Evolutionary conservation across 1,140 invertebrate species (phyloP).

Genomic region (Dendroctonus valens): DNA sequence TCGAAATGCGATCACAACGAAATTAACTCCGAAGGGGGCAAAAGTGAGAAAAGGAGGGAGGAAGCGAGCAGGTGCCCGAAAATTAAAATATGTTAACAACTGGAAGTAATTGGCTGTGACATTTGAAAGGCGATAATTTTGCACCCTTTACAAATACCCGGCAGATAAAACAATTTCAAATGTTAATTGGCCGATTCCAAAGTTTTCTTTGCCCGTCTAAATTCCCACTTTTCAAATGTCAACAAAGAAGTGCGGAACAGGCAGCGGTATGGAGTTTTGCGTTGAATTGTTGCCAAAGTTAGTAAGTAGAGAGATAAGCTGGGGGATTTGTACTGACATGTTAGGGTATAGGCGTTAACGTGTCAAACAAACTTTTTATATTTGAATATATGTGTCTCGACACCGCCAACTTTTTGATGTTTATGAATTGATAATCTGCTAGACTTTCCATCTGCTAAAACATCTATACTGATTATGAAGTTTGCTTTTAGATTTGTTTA

Average conservation of each 20-base stretch:
- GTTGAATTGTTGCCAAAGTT: slow-evolving; percentile 24
- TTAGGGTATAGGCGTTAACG: slow-evolving; percentile 12
- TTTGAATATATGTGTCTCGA: too few species aligned
- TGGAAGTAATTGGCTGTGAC: slow-evolving; percentile 34
- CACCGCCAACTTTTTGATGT: too few species aligned
- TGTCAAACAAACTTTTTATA: slow-evolving; percentile 15
- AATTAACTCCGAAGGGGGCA: too few species aligned
- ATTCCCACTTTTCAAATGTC: slow-evolving; percentile 26
- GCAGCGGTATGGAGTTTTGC: slow-evolving; percentile 11
- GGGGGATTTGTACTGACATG: slow-evolving; percentile 15
- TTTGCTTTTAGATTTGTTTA: too few species aligned
- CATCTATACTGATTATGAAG: too few species aligned
- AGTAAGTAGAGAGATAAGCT: slow-evolving; percentile 11
- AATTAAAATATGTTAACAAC: slow-evolving; percentile 5
- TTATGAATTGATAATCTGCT: too few species aligned
- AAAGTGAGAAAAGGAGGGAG: too few species aligned
- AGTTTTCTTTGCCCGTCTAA: slow-evolving; percentile 11
- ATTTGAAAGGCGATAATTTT: slow-evolving; percentile 36
- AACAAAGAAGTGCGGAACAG: slow-evolving; percentile 20
- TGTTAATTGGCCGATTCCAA: slow-evolving; percentile 36
- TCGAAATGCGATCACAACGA: too few species aligned
- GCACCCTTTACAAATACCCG: slow-evolving; percentile 35
- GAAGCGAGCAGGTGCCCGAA: background rate
- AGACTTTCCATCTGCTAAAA: too few species aligned
- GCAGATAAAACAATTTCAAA: slow-evolving; percentile 34